A percentile compares a stretch with the other conserved stretches of the same genome.
Conservation (phyloP, 2,888 invertebrate genomes). For the Sarcophaga caerulescens region DNA sequence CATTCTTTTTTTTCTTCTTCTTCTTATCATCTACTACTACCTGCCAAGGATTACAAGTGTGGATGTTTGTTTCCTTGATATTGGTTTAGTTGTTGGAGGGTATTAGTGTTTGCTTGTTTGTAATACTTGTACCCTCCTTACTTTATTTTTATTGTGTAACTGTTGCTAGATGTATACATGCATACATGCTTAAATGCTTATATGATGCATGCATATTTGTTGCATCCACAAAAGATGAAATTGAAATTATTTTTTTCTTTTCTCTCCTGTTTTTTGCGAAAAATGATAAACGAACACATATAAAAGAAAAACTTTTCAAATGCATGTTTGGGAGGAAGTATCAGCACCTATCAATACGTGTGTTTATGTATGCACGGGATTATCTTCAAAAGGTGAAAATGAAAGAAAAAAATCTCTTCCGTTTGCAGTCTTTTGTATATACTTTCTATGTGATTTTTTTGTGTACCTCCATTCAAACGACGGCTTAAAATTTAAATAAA, state of each 20-base stretch:
- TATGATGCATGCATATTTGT: neutral
- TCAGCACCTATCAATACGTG: too few species aligned
- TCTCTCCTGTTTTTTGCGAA: neutral
- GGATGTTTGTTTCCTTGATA: neutral
- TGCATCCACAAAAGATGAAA: constrained; percentile 3
- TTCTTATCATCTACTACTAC: neutral
- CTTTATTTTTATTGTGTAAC: too few species aligned
- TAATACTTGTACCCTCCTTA: too few species aligned
- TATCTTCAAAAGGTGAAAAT: neutral
- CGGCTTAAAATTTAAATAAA: constrained; percentile 26
- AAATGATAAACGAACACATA: neutral
- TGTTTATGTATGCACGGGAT: neutral
- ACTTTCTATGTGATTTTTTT: neutral
- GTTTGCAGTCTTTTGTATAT: neutral
- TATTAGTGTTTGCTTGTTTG: neutral
- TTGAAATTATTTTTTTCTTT: neutral
- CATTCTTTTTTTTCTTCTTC: too few species aligned
- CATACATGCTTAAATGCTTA: neutral
- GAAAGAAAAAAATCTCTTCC: neutral
- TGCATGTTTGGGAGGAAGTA: neutral
- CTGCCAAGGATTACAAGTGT: neutral
- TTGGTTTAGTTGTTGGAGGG: neutral
- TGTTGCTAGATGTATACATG: too few species aligned
- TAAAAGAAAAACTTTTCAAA: neutral
- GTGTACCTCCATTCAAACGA: neutral